A percentile compares a stretch with the other conserved stretches of the same genome.
These are phyloP conservation scores for Lottia gigantea DNA, from an alignment of 2,888 invertebrate species.

Conservation along the genomic window DNA sequence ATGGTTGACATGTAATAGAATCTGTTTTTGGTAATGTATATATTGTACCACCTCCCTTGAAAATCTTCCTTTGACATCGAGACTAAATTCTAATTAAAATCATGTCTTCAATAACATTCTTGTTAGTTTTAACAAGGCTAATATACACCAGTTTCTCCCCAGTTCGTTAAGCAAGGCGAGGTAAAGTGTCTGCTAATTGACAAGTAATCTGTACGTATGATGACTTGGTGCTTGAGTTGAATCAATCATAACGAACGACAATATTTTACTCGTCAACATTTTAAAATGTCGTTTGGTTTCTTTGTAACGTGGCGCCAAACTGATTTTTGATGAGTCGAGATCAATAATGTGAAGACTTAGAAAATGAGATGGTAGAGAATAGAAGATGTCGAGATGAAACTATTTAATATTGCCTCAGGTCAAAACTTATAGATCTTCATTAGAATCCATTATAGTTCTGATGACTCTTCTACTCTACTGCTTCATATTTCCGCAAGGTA, in stretches of 20 bases:
- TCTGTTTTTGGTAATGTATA: neutral
- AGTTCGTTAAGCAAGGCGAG: too few species aligned
- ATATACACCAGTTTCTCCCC: too few species aligned
- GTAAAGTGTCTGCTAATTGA: neutral
- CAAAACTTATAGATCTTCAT: too few species aligned
- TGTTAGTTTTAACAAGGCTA: too few species aligned
- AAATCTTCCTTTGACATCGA: neutral
- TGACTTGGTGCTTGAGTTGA: neutral
- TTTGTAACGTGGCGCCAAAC: conserved; percentile 7
- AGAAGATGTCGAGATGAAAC: too few species aligned
- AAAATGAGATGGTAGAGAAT: too few species aligned
- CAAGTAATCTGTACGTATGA: conserved; percentile 4
- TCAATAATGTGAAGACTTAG: conserved; percentile 1
- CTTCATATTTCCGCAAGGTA: too few species aligned
- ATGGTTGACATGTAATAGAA: conserved; percentile 7
- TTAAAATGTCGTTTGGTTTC: conserved; percentile 7
- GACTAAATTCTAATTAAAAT: conserved; percentile 4
- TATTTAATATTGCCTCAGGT: too few species aligned
- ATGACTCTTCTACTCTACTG: too few species aligned
- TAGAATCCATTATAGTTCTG: too few species aligned
- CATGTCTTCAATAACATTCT: too few species aligned
- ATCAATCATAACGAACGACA: conserved; percentile 2
- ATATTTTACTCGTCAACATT: conserved; percentile 7
- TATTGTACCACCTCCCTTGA: neutral
- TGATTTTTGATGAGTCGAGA: conserved; percentile 3